Base-by-base conservation (phyloP, 2,888 invertebrate species). In the Hoplodrina blanda region DNA sequence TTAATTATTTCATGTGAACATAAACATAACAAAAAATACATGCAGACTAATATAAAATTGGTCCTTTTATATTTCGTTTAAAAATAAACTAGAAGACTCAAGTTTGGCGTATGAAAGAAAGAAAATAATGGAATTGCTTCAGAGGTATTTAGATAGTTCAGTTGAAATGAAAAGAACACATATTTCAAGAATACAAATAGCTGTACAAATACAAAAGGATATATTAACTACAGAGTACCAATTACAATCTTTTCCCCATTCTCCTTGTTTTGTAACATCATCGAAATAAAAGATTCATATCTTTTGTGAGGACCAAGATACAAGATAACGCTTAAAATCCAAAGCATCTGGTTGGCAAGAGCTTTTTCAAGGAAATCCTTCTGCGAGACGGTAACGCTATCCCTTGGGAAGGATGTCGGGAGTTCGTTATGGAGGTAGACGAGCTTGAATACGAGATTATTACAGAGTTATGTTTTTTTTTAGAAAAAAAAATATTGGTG, bases 291-390 rank as follows among this genome's bases (percentile, higher is more conserved):
- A 77, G 52, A 75, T 69, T 19, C 37, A 11, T 62, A 62, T 62
- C 60, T 62, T 80, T 81, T 67, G 55, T 52, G 20, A 37, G 15
- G 41, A 20, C 49, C 25, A 57, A 68, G 79, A 66, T 65, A 68
- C 52, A 49, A 53, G 65, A 77, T 73, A 80, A 68, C 77, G 59
- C 70, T 83, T 80, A 80, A 83, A 81, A 66, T 67, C 78, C 63
- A 80, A 77, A 70, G 69, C 74, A 70, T 68, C 73, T 74, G 80
- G 63, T 65, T 80, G 81, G 66, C 74, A 80, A 73, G 74, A 73
- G 78, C 53, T 61, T 77, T 72, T 70, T 56, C 25, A 30, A 69
- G 62, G 54, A 69, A 81, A 81, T 50, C 62, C 63, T 74, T 64
- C 55, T 61, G 41, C 59, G 62, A 69, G 71, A 37, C 65, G 65